Evolutionary conservation across 1,140 invertebrate species (phyloP), one percentile per base, ranked within the genome.

Genomic region (Heliconius nattereri): DNA sequence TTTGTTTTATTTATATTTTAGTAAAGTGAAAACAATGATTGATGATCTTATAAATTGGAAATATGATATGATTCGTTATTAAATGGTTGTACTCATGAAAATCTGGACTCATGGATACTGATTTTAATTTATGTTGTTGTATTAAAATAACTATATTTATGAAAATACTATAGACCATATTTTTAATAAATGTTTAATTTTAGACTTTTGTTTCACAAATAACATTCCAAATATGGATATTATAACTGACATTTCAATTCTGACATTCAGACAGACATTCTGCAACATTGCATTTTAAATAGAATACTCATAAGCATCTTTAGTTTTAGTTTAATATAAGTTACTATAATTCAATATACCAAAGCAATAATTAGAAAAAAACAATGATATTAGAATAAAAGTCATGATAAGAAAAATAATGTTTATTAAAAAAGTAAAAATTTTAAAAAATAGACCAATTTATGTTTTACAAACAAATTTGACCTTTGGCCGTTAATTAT

Each of bases 321-420:
- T 72, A 75, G 71, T 75, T 29, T 72, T 71, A 76, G 71, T 79
- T 73, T 49, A 73, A 78, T 32, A 66, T 66, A 66, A 16, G 60
- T 45, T 74, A 79, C 35, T 70, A 45, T 54, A 75, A 29, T 52
- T 79, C 29, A 73, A 71, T 29, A 29, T 76, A 73, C 20, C 54
- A 79, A 78, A 85, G 83, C 81, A 85, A 85, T 85, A 84, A 84
- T 74, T 79, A 73, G 74, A 83, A 85, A 82, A 75, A 83, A 83
- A 83, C 84, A 29, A 16, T 26, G 54, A 81, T 79, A 77, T 75
- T 81, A 85, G 71, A 85, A 86, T 87, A 86, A 87, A 85, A 87
- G 80, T 87, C 78, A 71, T 66, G 75, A 75, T 71, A 23, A 75
- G 49, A 73, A 75, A 45, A 66, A 84, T 77, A 77, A 76, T 79